phyloP scores from a whole-genome alignment of 1,140 invertebrate species.

The Pogonus chalceus region DNA sequence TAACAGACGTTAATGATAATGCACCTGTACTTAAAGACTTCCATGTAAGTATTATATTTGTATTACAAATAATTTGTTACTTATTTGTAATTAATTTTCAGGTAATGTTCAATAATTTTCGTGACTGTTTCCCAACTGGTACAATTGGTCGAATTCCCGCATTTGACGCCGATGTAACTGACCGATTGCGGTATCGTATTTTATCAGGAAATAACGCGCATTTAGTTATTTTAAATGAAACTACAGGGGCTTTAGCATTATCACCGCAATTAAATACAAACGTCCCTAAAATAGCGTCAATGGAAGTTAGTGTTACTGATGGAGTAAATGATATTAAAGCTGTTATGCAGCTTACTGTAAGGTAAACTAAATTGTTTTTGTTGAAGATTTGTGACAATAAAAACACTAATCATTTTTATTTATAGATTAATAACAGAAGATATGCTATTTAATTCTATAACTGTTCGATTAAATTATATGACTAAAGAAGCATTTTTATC shows the following conservation, averaged over 20 bases:
- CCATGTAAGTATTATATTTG: conserved; percentile 33
- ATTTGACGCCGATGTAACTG: conserved; percentile 86
- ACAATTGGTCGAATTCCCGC: conserved; percentile 87
- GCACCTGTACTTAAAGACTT: conserved; percentile 84
- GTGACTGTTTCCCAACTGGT: conserved; percentile 82
- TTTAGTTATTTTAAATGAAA: conserved; percentile 72
- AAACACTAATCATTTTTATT: background rate
- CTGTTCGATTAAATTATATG: conserved; percentile 87
- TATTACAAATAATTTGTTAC: conserved; percentile 5
- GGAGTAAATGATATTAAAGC: conserved; percentile 86
- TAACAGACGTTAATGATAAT: conserved; percentile 91
- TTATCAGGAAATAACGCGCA: conserved; percentile 89
- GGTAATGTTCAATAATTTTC: conserved; percentile 93
- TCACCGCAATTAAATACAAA: conserved; percentile 93
- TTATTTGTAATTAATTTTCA: conserved; percentile 37
- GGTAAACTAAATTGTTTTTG: background rate
- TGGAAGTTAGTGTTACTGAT: conserved; percentile 90
- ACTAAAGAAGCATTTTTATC: conserved; percentile 88
- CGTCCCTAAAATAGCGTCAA: conserved; percentile 84
- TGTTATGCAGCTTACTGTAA: conserved; percentile 76
- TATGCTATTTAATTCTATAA: conserved; percentile 92
- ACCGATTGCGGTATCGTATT: conserved; percentile 71
- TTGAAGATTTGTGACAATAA: background rate
- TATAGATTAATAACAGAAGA: conserved; percentile 79
- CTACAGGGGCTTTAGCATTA: conserved; percentile 73